Percentiles rank a stretch among this genome's conserved stretches.
Evolutionary conservation across 2,797 vertebrate genomes (phyloP).

Genomic region (Microhierax caerulescens): DNA sequence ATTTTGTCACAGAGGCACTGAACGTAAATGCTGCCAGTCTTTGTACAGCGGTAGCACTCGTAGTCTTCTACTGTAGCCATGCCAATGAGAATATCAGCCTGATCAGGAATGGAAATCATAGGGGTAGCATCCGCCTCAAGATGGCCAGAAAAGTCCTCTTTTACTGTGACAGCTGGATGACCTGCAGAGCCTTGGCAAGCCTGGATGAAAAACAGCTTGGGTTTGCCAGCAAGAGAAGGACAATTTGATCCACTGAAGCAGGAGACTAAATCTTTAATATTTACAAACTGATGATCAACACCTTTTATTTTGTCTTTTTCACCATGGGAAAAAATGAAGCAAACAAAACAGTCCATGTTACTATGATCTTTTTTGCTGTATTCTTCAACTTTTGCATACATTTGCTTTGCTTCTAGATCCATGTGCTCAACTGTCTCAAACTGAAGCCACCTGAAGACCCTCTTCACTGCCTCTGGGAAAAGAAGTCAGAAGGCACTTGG

Average conservation of each 20-base stretch:
- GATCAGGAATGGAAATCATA: conserved; percentile 13
- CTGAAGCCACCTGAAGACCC: conserved; percentile 47
- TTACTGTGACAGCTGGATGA: conserved; percentile 17
- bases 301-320: conserved; percentile 50
- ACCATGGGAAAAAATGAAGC: conserved; percentile 63
- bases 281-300: not conserved
- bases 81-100: conserved; percentile 41
- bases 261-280: conserved; percentile 26
- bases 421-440: conserved; percentile 41
- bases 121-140: conserved; percentile 7
- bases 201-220: conserved; percentile 70
- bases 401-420: conserved; percentile 25
- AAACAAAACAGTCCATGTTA: conserved; percentile 64
- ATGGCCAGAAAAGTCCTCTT: not conserved
- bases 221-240: conserved; percentile 62
- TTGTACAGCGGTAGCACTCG: not conserved
- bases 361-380: conserved; percentile 52
- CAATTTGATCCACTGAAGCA: conserved; percentile 54
- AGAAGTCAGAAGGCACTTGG: not conserved
- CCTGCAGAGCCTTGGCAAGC: conserved; percentile 44
- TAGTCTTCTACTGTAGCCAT: conserved; percentile 51
- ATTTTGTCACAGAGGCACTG: conserved; percentile 44
- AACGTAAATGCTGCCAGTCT: conserved; percentile 39
- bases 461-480: conserved; percentile 50
- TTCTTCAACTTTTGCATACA: not conserved